Base-by-base conservation (phyloP, 2,797 vertebrate genomes). In the Masticophis lateralis region DNA sequence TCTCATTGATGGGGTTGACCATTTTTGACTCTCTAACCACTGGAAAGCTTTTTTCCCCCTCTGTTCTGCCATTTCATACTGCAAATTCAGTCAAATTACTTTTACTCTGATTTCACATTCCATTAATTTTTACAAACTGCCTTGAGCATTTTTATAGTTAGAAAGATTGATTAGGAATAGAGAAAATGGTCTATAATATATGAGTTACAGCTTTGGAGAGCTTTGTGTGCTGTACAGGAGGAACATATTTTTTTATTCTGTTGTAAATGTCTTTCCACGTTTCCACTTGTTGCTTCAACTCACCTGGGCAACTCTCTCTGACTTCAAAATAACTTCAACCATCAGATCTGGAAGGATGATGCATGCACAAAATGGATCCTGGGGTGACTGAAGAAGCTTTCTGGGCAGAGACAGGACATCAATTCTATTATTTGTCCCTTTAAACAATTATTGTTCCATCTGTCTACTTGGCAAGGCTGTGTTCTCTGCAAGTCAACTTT, bases 401-500 rank as follows among this genome's bases (percentile, higher is more conserved):
- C 37, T 91, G 92, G 56, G 87, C 22, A 55, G 3, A 55, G 43
- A 59, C 63, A 87, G 66, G 86, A 88, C 37, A 87, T 56, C 63
- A 83, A 91, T 55, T 79, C 90, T 91, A 88, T 91, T 83, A 91
- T 74, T 91, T 79, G 86, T 93, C 28, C 22, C 89, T 91, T 89
- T 83, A 61, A 79, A 63, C 87, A 93, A 86, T 93, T 66, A 93
- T 86, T 91, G 90, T 27, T 86, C 90, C 90, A 91, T 93, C 90
- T 93, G 93, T 86, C 69, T 86, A 86, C 51, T 93, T 93, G 90
- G 74, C 92, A 93, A 74, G 63, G 28, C 55, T 59, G 12, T 16
- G n/a, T 51, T 91, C 13, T 87, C 74, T 90, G 79, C 66, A 69
- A 87, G 60, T 93, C 57, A 56, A 86, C 90, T 56, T 91, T 55